Conservation (phyloP, 1,140 invertebrate genomes). For the Heliothis virescens region DNA sequence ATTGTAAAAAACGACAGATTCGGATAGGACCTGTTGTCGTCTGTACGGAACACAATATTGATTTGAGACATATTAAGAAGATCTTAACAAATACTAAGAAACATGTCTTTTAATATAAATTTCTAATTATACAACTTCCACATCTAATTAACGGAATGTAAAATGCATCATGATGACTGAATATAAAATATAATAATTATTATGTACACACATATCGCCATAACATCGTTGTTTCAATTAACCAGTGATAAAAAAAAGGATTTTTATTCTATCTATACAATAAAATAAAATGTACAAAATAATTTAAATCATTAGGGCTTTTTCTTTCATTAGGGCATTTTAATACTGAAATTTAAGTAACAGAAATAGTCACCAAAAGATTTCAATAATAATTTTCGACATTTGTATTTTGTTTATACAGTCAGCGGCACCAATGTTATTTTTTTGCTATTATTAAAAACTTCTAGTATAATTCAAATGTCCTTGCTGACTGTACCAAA, state of each 20-base stretch:
- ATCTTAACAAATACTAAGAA: not conserved
- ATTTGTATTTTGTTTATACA: no score
- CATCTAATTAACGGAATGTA: conserved; percentile 32
- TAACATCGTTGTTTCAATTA: conserved; percentile 15
- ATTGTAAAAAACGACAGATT: no score
- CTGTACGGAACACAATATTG: not conserved
- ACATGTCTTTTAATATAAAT: conserved; percentile 23
- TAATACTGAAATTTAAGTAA: not conserved
- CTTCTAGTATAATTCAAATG: no score
- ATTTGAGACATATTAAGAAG: conserved; percentile 5
- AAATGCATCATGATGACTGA: conserved; percentile 24
- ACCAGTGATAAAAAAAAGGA: conserved; percentile 3
- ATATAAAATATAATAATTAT: conserved; percentile 10
- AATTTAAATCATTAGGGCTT: conserved; percentile 20
- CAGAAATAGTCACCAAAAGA: no score
- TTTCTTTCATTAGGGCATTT: not conserved
- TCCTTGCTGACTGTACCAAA: no score
- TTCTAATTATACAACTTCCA: conserved; percentile 12
- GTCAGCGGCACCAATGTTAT: no score
- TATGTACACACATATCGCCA: conserved; percentile 8
- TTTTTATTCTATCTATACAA: conserved; percentile 15
- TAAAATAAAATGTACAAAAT: conserved; percentile 22
- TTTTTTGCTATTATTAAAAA: no score
- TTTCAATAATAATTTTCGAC: no score
- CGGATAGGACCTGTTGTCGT: no score